Evolutionary conservation across 2,888 invertebrate genomes (phyloP).

Genomic region (Dynastes hyllus): DNA sequence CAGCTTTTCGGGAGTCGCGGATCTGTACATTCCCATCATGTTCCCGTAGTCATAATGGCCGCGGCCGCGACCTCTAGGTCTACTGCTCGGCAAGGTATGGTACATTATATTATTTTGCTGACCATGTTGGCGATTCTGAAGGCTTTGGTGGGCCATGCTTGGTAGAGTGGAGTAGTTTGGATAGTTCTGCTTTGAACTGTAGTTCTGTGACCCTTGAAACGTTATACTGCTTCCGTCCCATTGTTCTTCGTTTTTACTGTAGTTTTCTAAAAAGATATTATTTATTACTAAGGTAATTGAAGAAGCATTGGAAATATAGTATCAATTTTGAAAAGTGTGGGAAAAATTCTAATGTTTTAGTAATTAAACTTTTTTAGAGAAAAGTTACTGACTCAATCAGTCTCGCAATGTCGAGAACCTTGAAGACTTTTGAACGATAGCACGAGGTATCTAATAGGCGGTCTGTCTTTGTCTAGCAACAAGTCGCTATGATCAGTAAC

Average conservation of each 20-base stretch:
- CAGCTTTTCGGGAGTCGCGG: slow-evolving; percentile 71
- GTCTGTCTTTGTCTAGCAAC: too few relatives aligned
- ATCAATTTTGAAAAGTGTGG: too few relatives aligned
- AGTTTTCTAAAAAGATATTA: slow-evolving; percentile 39
- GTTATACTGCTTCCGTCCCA: slow-evolving; percentile 73
- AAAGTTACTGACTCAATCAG: too few relatives aligned
- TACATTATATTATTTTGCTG: slow-evolving; percentile 72
- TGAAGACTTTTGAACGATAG: too few relatives aligned
- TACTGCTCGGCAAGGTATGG: slow-evolving; percentile 76
- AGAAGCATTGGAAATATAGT: too few relatives aligned
- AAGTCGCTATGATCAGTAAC: too few relatives aligned
- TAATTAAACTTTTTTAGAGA: too few relatives aligned
- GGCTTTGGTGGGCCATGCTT: slow-evolving; percentile 48
- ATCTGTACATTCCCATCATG: slow-evolving; percentile 63
- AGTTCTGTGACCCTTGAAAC: slow-evolving; percentile 66
- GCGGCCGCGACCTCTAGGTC: slow-evolving; percentile 77
- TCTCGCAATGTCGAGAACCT: too few relatives aligned
- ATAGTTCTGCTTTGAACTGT: slow-evolving; percentile 46
- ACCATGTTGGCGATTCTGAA: slow-evolving; percentile 55
- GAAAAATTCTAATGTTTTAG: too few relatives aligned
- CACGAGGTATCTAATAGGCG: too few relatives aligned
- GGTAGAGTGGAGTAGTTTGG: slow-evolving; percentile 43
- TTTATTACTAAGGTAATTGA: background rate
- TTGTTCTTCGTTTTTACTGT: slow-evolving; percentile 63
- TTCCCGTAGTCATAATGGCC: slow-evolving; percentile 72